phyloP scores from a whole-genome alignment of 2,113 vertebrate species.

The Ciconia stormi region DNA sequence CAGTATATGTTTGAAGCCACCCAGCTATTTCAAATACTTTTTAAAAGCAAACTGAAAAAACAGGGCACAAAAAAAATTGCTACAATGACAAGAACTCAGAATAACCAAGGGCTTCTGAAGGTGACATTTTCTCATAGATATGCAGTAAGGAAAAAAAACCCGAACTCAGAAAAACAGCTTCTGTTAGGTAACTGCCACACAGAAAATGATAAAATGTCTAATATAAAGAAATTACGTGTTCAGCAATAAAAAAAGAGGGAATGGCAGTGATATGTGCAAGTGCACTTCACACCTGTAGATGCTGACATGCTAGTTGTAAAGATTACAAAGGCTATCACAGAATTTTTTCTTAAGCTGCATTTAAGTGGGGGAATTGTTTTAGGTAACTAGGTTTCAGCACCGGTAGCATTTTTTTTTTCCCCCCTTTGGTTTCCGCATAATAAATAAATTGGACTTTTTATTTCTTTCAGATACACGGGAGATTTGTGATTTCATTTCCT shows the following conservation, averaged over 20 bases:
- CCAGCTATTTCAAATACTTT: background rate
- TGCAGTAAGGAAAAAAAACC: background rate
- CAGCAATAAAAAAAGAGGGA: background rate
- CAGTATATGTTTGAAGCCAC: background rate
- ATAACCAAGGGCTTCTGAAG: background rate
- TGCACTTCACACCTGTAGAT: background rate
- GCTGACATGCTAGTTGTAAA: background rate
- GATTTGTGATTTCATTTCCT: conserved; percentile 19
- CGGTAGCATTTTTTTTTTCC: background rate
- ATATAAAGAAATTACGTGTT: background rate
- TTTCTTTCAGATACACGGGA: background rate
- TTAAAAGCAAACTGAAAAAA: background rate
- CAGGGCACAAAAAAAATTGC: background rate
- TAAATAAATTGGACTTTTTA: conserved; percentile 3
- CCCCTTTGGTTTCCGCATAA: background rate
- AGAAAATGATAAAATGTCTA: background rate
- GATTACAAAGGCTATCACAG: background rate
- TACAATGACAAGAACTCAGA: background rate
- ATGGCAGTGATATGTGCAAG: background rate
- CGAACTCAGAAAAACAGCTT: background rate
- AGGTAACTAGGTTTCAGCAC: background rate
- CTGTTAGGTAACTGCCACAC: background rate
- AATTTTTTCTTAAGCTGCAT: background rate
- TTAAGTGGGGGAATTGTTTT: background rate
- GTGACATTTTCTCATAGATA: background rate